phyloP scores from a whole-genome alignment of 2,797 vertebrate genomes.

The Clarias pachynema region DNA sequence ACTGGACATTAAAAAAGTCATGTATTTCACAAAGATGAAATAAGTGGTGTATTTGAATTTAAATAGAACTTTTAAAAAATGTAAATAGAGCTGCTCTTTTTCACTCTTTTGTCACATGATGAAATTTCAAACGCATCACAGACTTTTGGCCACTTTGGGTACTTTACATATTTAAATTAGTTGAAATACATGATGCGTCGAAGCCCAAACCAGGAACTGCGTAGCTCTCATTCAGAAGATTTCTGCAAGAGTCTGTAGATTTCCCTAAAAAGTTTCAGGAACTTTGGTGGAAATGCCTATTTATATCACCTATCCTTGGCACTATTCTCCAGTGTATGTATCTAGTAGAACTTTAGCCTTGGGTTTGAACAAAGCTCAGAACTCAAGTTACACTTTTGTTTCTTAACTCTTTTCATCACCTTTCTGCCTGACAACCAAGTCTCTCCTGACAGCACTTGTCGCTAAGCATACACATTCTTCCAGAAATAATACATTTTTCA shows the following conservation, averaged over 20 bases:
- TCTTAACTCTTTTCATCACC: conserved; percentile 14
- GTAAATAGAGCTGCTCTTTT: no score
- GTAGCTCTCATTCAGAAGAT: neutral
- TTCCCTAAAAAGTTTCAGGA: neutral
- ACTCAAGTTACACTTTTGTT: conserved; percentile 41
- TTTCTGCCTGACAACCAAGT: conserved; percentile 56
- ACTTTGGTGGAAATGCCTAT: conserved; percentile 6
- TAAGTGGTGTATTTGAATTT: neutral
- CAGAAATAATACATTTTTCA: conserved; percentile 62
- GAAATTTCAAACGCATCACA: neutral
- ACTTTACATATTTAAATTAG: neutral
- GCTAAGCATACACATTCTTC: conserved; percentile 61
- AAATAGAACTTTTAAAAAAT: neutral
- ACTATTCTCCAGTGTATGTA: neutral
- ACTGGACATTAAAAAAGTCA: neutral
- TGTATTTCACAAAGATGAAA: neutral
- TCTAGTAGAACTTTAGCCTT: conserved; percentile 27
- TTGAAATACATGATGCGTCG: neutral
- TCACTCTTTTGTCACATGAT: neutral
- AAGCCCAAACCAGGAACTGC: neutral
- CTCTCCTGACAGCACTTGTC: conserved; percentile 63
- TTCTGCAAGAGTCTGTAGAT: neutral
- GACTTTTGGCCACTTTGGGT: neutral
- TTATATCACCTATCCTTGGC: neutral
- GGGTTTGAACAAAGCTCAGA: conserved; percentile 19